phyloP scores from a whole-genome alignment of 2,888 invertebrate species.

The Beris morrisii region DNA sequence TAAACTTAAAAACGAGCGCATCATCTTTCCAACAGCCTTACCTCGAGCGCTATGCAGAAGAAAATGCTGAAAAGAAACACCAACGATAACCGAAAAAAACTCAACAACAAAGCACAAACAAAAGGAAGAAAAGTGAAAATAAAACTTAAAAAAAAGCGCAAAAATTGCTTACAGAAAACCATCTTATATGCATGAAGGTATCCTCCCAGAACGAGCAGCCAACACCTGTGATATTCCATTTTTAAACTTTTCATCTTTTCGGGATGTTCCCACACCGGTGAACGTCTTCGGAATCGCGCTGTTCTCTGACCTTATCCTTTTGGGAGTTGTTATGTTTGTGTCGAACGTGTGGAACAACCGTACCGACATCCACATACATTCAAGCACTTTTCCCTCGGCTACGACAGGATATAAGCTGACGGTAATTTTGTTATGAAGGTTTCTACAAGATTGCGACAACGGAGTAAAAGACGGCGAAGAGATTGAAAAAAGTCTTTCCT shows the following conservation, averaged over 20 bases:
- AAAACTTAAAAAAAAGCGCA: conserved; percentile 12
- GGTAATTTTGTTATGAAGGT: too few relatives aligned
- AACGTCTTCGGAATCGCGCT: too few relatives aligned
- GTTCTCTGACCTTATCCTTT: too few relatives aligned
- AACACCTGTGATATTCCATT: conserved; percentile 32
- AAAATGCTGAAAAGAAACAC: background rate
- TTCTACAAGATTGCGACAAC: too few relatives aligned
- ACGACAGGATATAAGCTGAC: too few relatives aligned
- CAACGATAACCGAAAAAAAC: background rate
- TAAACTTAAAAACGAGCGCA: conserved; percentile 11
- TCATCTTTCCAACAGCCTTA: background rate
- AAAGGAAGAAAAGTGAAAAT: conserved; percentile 19
- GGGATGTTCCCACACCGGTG: background rate
- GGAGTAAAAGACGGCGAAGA: too few relatives aligned
- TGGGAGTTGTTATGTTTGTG: too few relatives aligned
- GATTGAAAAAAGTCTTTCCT: too few relatives aligned
- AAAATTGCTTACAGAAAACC: conserved; percentile 12
- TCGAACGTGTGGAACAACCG: too few relatives aligned
- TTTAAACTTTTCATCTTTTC: conserved; percentile 26
- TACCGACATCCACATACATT: too few relatives aligned
- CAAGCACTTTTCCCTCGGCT: too few relatives aligned
- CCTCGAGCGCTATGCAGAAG: background rate
- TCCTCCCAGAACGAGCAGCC: conserved; percentile 6
- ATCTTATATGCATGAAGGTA: conserved; percentile 18
- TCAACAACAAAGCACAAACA: background rate